Conservation (phyloP, 2,888 invertebrate species). For the Eupithecia subfuscata region DNA sequence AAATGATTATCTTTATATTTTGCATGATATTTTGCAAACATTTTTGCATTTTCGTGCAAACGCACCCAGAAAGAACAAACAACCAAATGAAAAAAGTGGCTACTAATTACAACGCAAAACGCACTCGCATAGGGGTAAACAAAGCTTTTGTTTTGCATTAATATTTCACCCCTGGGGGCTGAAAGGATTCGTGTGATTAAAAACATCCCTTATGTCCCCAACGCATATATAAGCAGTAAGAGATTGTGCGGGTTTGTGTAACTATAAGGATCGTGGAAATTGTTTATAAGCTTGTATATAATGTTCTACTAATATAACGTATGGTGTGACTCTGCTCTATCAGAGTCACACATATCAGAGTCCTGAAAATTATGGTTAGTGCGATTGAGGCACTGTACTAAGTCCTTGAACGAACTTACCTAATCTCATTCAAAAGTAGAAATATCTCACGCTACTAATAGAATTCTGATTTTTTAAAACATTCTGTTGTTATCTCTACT, state of each 20-base stretch:
- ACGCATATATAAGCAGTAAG: background rate
- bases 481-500: too few relatives aligned
- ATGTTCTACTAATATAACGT: background rate
- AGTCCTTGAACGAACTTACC: background rate
- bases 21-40: background rate
- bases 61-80: background rate
- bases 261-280: background rate
- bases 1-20: background rate
- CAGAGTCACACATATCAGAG: too few relatives aligned
- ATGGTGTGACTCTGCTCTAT: background rate
- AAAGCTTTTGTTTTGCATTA: constrained; percentile 46
- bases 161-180: constrained; percentile 42
- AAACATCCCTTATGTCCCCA: constrained; percentile 32
- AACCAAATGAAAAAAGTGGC: constrained; percentile 24
- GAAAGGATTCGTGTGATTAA: constrained; percentile 45
- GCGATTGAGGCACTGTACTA: too few relatives aligned
- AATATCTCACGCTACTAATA: too few relatives aligned
- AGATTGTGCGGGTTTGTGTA: background rate
- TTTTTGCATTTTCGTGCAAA: background rate
- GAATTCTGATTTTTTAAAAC: background rate
- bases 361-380: background rate
- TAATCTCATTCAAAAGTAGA: too few relatives aligned
- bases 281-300: background rate
- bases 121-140: constrained; percentile 30
- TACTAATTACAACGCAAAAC: constrained; percentile 27